These are phyloP conservation scores for Perccottus glenii DNA, from an alignment of 2,113 vertebrate genomes.

Conservation along the genomic window DNA sequence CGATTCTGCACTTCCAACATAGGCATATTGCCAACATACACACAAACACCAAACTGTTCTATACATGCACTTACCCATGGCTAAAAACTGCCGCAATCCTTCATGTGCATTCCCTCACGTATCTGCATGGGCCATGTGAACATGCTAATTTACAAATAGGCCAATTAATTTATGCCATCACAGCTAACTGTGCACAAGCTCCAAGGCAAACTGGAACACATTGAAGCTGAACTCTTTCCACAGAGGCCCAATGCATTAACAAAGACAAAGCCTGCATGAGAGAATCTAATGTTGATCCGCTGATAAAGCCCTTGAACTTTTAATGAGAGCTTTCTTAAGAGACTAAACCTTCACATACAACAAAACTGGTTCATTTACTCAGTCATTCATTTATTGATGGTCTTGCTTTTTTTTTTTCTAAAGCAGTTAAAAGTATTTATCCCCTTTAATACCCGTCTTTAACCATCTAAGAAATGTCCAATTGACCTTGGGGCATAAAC, in stretches of 20 bases:
- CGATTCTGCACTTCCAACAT: slow-evolving; percentile 33
- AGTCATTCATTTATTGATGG: no score
- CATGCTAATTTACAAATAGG: slow-evolving; percentile 21
- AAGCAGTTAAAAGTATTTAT: no score
- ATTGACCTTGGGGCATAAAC: no score
- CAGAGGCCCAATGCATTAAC: slow-evolving; percentile 24
- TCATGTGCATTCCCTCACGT: slow-evolving; percentile 19
- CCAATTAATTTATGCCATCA: slow-evolving; percentile 35
- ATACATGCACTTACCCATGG: slow-evolving; percentile 17
- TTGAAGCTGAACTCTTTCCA: slow-evolving; percentile 23
- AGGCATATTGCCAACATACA: slow-evolving; percentile 10
- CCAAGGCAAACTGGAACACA: slow-evolving; percentile 20
- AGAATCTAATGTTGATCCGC: slow-evolving; percentile 5
- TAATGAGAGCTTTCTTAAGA: neutral
- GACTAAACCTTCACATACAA: neutral
- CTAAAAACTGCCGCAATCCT: slow-evolving; percentile 13
- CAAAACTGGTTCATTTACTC: no score
- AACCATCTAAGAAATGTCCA: no score
- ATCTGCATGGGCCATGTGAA: slow-evolving; percentile 26
- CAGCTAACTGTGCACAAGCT: neutral
- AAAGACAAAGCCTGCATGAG: neutral
- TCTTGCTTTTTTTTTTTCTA: no score
- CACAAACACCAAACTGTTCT: slow-evolving; percentile 8
- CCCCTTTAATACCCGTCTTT: no score
- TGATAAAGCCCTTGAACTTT: slow-evolving; percentile 6